phyloP scores from a whole-genome alignment of 30 jellyfish, hydroid and myxozoan genomes.

The Aurelia aurita region DNA sequence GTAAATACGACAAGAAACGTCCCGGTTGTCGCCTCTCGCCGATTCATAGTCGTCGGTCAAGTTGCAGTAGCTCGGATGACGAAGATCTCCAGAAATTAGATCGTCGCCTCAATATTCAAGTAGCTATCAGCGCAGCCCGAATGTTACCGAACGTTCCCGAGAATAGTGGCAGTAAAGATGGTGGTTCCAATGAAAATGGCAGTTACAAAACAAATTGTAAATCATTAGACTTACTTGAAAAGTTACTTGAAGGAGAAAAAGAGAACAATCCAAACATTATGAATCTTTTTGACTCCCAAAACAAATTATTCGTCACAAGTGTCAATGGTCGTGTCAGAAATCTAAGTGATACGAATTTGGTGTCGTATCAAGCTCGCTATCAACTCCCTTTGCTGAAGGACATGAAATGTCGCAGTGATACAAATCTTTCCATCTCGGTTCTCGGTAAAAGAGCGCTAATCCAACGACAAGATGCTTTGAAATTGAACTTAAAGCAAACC shows the following conservation, averaged over 20 bases:
- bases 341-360: slow-evolving; percentile 90
- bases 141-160: slow-evolving; percentile 66
- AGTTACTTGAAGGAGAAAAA: slow-evolving; percentile 38
- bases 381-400: slow-evolving; percentile 40
- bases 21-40: slow-evolving; percentile 97
- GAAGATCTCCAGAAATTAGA: slow-evolving; percentile 82
- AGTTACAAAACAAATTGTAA: slow-evolving; percentile 25
- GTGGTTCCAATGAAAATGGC: slow-evolving; percentile 34
- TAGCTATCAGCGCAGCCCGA: slow-evolving; percentile 52
- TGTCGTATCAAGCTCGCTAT: slow-evolving; percentile 63
- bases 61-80: slow-evolving; percentile 97
- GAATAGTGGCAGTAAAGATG: slow-evolving; percentile 56
- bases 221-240: slow-evolving; percentile 24
- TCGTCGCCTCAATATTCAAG: slow-evolving; percentile 58
- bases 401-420: slow-evolving; percentile 89
- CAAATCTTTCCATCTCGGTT: slow-evolving; percentile 63
- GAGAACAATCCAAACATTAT: slow-evolving; percentile 59
- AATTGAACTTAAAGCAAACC: slow-evolving; percentile 41
- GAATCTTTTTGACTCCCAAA: slow-evolving; percentile 32
- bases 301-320: slow-evolving; percentile 45
- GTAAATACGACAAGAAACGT: slow-evolving; percentile 76
- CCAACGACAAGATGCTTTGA: slow-evolving; percentile 26
- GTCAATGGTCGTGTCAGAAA: slow-evolving; percentile 77
- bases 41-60: slow-evolving; percentile 97
- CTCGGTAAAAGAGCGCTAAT: slow-evolving; percentile 51